These are phyloP conservation scores for Drosophila cognata DNA, from an alignment of 2,888 invertebrate genomes.

Conservation along the genomic window DNA sequence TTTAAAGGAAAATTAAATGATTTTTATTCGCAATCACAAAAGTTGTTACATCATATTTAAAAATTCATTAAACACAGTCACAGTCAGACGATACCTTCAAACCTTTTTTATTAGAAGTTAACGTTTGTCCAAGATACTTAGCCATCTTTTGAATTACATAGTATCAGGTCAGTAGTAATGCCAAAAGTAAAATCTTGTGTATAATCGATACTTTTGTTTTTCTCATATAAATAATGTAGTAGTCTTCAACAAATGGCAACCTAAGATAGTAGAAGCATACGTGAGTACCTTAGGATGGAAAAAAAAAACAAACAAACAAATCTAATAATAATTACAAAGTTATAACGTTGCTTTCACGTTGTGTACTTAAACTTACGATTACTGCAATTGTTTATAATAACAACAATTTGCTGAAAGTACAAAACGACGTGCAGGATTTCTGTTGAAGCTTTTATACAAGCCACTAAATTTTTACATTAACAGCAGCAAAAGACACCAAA, in stretches of 20 bases:
- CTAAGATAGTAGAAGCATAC: slow-evolving; percentile 63
- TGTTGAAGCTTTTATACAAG: slow-evolving; percentile 57
- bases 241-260: slow-evolving; percentile 38
- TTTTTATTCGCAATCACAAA: slow-evolving; percentile 1
- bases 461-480: slow-evolving; percentile 44
- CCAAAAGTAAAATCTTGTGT: slow-evolving; percentile 29
- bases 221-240: slow-evolving; percentile 26
- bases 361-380: slow-evolving; percentile 39
- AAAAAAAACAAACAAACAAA: slow-evolving; percentile 22
- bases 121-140: slow-evolving; percentile 54
- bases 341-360: slow-evolving; percentile 54
- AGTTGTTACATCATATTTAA: slow-evolving; percentile 22
- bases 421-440: slow-evolving; percentile 42
- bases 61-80: slow-evolving; percentile 50
- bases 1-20: background rate
- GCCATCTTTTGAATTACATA: slow-evolving; percentile 22
- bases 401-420: slow-evolving; percentile 26
- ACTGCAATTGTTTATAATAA: slow-evolving; percentile 33
- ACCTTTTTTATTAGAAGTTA: slow-evolving; percentile 25
- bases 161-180: slow-evolving; percentile 24
- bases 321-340: slow-evolving; percentile 23
- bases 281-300: slow-evolving; percentile 75
- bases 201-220: slow-evolving; percentile 25
- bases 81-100: slow-evolving; percentile 48
- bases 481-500: slow-evolving; percentile 13